These are phyloP conservation scores for Gymnoscelis rufifasciata DNA, from an alignment of 2,888 invertebrate genomes.

Conservation along the genomic window DNA sequence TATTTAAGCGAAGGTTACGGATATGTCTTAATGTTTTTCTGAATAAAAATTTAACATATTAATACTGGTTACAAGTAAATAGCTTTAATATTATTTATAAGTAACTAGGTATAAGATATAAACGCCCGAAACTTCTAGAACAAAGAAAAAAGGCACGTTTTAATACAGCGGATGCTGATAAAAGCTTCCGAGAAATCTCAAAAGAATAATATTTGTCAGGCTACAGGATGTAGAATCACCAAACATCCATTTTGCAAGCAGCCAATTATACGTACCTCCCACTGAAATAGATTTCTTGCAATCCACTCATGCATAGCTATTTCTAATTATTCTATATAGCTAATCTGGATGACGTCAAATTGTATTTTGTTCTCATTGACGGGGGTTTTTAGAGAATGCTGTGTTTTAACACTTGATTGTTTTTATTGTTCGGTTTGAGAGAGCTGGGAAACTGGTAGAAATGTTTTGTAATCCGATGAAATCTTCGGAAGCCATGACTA, in stretches of 20 bases:
- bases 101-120: too few relatives aligned
- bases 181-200: background rate
- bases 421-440: background rate
- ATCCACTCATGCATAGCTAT: slow-evolving; percentile 34
- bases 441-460: too few relatives aligned
- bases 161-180: background rate
- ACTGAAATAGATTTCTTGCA: slow-evolving; percentile 45
- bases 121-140: too few relatives aligned
- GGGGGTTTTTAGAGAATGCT: background rate
- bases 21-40: too few relatives aligned
- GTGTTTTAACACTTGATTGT: background rate
- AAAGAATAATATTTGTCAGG: slow-evolving; percentile 16
- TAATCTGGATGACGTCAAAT: slow-evolving; percentile 14
- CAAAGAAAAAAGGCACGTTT: too few relatives aligned
- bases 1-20: too few relatives aligned
- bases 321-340: slow-evolving; percentile 30
- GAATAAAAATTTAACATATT: too few relatives aligned
- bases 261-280: slow-evolving; percentile 29
- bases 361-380: slow-evolving; percentile 1
- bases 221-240: slow-evolving; percentile 37
- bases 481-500: too few relatives aligned
- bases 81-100: too few relatives aligned
- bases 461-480: too few relatives aligned
- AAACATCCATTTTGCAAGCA: slow-evolving; percentile 25
- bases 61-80: too few relatives aligned